These are phyloP conservation scores for Ochotona princeps DNA, from an alignment of 2,113 vertebrate species.

Conservation along the genomic window DNA sequence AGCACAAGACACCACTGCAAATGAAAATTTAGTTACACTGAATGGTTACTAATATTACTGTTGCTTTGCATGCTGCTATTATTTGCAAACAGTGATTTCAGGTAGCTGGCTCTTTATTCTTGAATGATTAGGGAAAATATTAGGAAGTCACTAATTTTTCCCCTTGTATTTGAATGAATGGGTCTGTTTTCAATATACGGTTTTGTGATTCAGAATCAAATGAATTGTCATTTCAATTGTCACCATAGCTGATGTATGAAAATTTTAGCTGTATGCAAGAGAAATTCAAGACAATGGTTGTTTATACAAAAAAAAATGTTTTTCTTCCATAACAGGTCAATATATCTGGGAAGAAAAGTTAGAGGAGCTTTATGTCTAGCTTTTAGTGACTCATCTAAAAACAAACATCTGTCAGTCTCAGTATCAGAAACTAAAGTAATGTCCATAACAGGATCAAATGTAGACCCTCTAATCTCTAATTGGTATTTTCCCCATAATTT, in stretches of 20 bases:
- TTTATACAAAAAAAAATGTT: background rate
- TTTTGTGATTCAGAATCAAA: background rate
- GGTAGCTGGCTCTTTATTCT: background rate
- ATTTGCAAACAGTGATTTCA: background rate
- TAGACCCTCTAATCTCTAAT: background rate
- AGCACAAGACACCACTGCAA: background rate
- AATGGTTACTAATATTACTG: background rate
- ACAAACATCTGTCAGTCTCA: background rate
- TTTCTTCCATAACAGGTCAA: background rate
- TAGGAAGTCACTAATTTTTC: background rate
- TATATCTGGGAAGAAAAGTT: constrained; percentile 1
- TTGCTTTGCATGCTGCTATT: background rate
- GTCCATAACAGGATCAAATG: background rate
- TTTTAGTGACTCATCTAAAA: background rate
- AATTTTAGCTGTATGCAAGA: background rate
- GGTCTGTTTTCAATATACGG: background rate
- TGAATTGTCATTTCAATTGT: background rate
- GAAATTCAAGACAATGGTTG: background rate
- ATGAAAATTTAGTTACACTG: background rate
- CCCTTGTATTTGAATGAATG: background rate
- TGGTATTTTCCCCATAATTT: background rate
- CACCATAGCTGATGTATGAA: background rate
- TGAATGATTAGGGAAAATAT: background rate
- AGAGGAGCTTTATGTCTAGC: background rate
- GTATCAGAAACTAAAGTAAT: background rate